A percentile compares a stretch with the other conserved stretches of the same genome.
Conservation (phyloP, 2,888 invertebrate species). For the Stratiomys singularior region DNA sequence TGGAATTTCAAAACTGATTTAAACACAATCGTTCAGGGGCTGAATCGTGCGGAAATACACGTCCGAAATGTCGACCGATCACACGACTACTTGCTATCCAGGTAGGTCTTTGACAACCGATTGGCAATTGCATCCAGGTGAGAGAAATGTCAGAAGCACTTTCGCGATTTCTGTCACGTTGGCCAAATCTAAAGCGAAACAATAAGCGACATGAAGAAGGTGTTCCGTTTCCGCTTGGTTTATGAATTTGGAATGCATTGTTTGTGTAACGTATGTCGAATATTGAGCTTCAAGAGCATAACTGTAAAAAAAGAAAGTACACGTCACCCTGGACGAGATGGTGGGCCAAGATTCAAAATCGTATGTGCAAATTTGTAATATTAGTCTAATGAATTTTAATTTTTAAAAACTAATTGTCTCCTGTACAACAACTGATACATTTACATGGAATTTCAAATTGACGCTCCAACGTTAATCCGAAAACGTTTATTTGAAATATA, state of each 20-base stretch:
- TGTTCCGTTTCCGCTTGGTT: background rate
- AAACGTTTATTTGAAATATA: too few relatives aligned
- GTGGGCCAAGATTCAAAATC: too few relatives aligned
- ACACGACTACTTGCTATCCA: background rate
- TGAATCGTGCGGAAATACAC: background rate
- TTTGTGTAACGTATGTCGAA: slow-evolving; percentile 18
- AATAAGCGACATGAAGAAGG: background rate
- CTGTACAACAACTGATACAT: too few relatives aligned
- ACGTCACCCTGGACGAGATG: too few relatives aligned
- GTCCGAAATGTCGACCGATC: background rate
- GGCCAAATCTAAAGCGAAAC: background rate
- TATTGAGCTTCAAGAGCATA: background rate
- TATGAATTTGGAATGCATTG: background rate
- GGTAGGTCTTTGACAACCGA: slow-evolving; percentile 24
- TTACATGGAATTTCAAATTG: too few relatives aligned
- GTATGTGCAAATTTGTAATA: too few relatives aligned
- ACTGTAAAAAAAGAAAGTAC: too few relatives aligned
- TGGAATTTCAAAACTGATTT: too few relatives aligned
- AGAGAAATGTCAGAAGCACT: slow-evolving; percentile 24
- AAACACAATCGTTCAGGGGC: too few relatives aligned
- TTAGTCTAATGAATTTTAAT: too few relatives aligned
- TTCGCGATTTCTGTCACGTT: slow-evolving; percentile 41
- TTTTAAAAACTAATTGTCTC: too few relatives aligned
- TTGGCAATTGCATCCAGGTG: background rate
- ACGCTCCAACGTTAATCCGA: too few relatives aligned